phyloP scores from a whole-genome alignment of 1,140 invertebrate species.

The Drosophila tani region DNA sequence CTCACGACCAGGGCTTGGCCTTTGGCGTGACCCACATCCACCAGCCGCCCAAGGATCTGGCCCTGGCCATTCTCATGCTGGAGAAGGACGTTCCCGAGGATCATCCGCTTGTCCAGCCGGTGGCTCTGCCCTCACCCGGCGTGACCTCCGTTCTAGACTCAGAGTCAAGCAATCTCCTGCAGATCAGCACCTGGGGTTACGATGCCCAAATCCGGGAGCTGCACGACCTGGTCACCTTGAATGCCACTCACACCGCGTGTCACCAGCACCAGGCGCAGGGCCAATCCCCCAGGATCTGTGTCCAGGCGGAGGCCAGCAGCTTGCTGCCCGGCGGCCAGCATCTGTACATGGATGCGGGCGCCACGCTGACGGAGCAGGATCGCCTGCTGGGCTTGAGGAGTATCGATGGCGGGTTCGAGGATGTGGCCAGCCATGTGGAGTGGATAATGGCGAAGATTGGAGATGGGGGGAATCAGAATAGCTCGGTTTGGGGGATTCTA shows the following conservation, averaged over 20 bases:
- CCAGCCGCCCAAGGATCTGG: conserved; percentile 53
- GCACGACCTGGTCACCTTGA: conserved; percentile 54
- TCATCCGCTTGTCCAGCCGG: conserved; percentile 53
- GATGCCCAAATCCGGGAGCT: conserved; percentile 34
- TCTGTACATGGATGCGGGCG: conserved; percentile 58
- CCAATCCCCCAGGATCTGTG: conserved; percentile 18
- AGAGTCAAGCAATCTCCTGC: neutral
- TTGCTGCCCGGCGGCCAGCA: neutral
- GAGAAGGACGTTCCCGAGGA: conserved; percentile 63
- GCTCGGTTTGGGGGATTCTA: conserved; percentile 71
- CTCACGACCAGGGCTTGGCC: conserved; percentile 36
- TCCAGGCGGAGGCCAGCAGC: conserved; percentile 1
- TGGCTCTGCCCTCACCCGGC: conserved; percentile 27
- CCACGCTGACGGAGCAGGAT: conserved; percentile 54
- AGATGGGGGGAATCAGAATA: conserved; percentile 72
- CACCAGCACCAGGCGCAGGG: neutral
- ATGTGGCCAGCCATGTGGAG: conserved; percentile 69
- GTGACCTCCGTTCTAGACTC: conserved; percentile 3
- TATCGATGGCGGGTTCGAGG: conserved; percentile 43
- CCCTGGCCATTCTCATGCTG: conserved; percentile 74
- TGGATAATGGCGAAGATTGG: conserved; percentile 67
- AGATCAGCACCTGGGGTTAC: conserved; percentile 57
- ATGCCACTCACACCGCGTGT: conserved; percentile 32
- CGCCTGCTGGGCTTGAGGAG: conserved; percentile 41
- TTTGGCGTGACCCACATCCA: conserved; percentile 70